Percentiles rank a stretch among this genome's conserved stretches.
phyloP scores from a whole-genome alignment of 2,888 invertebrate species.

The Athetis lepigone region DNA sequence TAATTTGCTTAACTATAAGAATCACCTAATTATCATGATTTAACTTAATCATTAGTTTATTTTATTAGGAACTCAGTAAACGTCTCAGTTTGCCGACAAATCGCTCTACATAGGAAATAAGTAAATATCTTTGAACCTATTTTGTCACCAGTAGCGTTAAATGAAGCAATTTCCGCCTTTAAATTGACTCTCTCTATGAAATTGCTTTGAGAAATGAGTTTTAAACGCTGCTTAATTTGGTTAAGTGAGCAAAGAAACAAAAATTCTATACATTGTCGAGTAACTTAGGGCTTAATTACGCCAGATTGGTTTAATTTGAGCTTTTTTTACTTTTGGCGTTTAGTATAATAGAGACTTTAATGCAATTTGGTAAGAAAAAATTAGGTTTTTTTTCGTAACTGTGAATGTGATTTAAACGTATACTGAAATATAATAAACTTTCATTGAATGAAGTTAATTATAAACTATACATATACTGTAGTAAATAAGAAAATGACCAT shows the following conservation, averaged over 20 bases:
- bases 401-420: background rate
- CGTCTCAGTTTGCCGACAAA: slow-evolving; percentile 48
- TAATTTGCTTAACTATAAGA: slow-evolving; percentile 53
- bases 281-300: slow-evolving; percentile 57
- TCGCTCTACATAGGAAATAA: slow-evolving; percentile 64
- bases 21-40: slow-evolving; percentile 50
- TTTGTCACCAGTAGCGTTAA: slow-evolving; percentile 77
- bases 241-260: slow-evolving; percentile 72
- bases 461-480: too few relatives aligned
- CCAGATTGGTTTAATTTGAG: slow-evolving; percentile 44
- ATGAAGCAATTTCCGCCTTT: slow-evolving; percentile 81
- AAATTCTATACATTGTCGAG: slow-evolving; percentile 62
- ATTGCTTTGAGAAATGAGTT: slow-evolving; percentile 75
- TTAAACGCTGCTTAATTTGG: slow-evolving; percentile 73
- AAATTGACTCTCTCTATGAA: slow-evolving; percentile 78
- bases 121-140: slow-evolving; percentile 69
- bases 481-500: too few relatives aligned
- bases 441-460: background rate
- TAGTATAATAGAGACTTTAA: slow-evolving; percentile 1
- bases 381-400: background rate
- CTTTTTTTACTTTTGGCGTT: slow-evolving; percentile 9
- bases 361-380: background rate
- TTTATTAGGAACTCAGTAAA: slow-evolving; percentile 52
- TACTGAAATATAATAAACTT: too few relatives aligned
- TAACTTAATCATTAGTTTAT: slow-evolving; percentile 41